Evolutionary conservation across 2,888 invertebrate species (phyloP), one percentile per base, ranked within the genome.

Genomic region (Eucriotettix oculatus): DNA sequence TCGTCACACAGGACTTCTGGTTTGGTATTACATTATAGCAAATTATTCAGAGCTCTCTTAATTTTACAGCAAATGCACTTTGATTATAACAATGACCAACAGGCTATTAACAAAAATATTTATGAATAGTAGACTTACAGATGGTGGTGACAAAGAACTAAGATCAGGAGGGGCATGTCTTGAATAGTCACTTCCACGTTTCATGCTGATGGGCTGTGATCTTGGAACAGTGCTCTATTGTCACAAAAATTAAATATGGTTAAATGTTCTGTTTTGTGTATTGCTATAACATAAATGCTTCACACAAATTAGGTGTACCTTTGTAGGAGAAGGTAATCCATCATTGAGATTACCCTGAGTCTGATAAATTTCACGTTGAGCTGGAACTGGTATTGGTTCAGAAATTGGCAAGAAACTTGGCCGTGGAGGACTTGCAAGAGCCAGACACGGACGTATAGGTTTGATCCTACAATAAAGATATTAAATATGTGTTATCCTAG

Each of bases 141-240:
- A 85, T 64, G 95, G 95, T 64, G 95, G 95, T 57, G 94, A 94
- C 64, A 95, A 81, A 10, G 94, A 94, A 69, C 89, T 90, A 66
- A 95, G 87, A 74, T 93, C 91, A 66, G 85, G 83, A 62, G 85
- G 83, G 66, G 78, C 76, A 64, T 75, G 69, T 67, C 80, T 83
- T 66, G 86, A 81, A 68, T 83, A 82, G 40, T 74, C 70, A 56
- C 68, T 68, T 63, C 84, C 83, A 61, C 87, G 81, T 68, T 84
- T 86, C 78, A 90, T 87, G 70, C 83, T 87, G 67, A 91, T 91
- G 16, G 91, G 91, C 72, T 90, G 88, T 62, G 91, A 90, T 65
- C 90, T 81, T 58, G 90, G 90, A 65, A 90, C 81, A 66, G 77
- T 74, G 66, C 76, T 77, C 68, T 67, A 63, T 29, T 61, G 64